Percentiles rank a stretch among this genome's conserved stretches.
Conservation (phyloP, 53 echinoderm and acorn worm species). For the Antedon mediterranea region DNA sequence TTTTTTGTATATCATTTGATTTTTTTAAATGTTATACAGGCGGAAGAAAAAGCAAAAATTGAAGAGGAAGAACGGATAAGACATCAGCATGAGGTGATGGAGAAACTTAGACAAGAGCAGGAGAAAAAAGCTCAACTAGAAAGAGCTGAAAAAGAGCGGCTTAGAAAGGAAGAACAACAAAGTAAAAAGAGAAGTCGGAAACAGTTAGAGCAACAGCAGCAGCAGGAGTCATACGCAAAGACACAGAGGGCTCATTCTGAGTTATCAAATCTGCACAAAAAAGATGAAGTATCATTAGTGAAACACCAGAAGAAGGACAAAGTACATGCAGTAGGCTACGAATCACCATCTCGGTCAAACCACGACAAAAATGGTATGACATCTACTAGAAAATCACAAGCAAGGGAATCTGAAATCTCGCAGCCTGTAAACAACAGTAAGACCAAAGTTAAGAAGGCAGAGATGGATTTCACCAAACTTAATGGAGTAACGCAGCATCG, state of each 20-base stretch:
- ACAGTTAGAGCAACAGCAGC: constrained; percentile 24
- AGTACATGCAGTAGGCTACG: constrained; percentile 7
- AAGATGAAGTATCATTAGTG: constrained; percentile 24
- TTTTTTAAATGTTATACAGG: constrained; percentile 1
- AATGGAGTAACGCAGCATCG: constrained; percentile 10
- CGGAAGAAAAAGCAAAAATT: neutral
- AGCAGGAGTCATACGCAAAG: constrained; percentile 25
- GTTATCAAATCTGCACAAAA: constrained; percentile 3
- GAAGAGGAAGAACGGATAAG: neutral
- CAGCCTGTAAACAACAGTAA: constrained; percentile 3
- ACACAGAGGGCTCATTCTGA: constrained; percentile 17
- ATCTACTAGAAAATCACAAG: neutral
- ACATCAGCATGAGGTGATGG: neutral
- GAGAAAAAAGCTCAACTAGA: constrained; percentile 13
- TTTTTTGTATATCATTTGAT: neutral
- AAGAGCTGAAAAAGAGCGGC: constrained; percentile 21
- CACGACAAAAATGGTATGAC: neutral
- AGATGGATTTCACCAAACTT: constrained; percentile 7
- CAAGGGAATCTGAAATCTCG: neutral
- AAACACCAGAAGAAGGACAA: constrained; percentile 8
- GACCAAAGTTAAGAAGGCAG: neutral
- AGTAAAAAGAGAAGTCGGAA: constrained; percentile 17
- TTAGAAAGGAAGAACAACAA: constrained; percentile 8
- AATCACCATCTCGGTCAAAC: neutral
- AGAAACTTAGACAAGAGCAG: constrained; percentile 11